Conservation (phyloP, 2,797 vertebrate species). For the Nasua narica region DNA sequence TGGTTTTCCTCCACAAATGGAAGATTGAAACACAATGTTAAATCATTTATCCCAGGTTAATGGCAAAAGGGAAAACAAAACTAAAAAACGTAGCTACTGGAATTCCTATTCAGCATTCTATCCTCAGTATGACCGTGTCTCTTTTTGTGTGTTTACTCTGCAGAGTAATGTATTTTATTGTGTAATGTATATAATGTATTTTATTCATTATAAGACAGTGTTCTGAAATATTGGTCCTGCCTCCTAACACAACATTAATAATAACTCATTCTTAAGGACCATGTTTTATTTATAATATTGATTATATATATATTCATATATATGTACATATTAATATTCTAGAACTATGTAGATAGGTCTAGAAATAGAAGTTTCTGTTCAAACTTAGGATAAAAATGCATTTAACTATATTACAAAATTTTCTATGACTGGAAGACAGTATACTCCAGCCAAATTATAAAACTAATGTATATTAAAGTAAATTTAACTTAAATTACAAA, state of each 20-base stretch:
- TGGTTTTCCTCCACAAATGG: neutral
- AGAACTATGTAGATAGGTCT: neutral
- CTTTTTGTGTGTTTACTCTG: neutral
- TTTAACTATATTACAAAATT: neutral
- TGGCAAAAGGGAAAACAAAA: constrained; percentile 16
- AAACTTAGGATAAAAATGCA: neutral
- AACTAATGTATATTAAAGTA: neutral
- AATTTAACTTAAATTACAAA: neutral
- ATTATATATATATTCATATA: neutral
- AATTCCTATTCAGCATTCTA: neutral
- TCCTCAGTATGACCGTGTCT: neutral
- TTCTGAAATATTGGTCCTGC: neutral
- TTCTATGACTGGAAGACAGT: neutral
- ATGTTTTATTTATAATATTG: neutral
- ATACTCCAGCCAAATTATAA: neutral
- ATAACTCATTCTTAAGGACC: neutral
- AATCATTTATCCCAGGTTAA: neutral
- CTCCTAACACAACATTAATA: neutral
- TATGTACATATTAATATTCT: neutral
- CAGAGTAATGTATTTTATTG: neutral
- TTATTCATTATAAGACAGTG: neutral
- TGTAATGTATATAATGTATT: neutral
- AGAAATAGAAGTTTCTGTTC: constrained; percentile 18
- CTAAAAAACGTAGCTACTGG: neutral
- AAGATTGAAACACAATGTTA: constrained; percentile 3